phyloP scores from a whole-genome alignment of 2,797 vertebrate species.

The Astyanax mexicanus region DNA sequence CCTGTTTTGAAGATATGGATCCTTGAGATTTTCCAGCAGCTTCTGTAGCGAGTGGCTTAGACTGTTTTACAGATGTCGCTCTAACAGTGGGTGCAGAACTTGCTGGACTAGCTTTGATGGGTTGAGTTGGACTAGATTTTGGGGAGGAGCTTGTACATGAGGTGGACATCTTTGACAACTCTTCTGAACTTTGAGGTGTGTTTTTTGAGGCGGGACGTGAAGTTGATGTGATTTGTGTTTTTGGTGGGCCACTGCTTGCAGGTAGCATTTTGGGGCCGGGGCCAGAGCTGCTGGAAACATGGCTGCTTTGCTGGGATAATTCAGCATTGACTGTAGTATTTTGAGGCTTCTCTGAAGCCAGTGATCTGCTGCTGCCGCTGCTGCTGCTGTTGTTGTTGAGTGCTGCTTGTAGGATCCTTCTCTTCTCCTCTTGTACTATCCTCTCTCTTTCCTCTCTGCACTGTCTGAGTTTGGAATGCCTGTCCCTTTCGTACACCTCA shows the following conservation, averaged over 20 bases:
- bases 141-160: slow-evolving; percentile 60
- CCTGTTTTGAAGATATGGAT: slow-evolving; percentile 37
- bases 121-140: slow-evolving; percentile 57
- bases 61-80: slow-evolving; percentile 56
- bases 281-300: slow-evolving; percentile 66
- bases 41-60: slow-evolving; percentile 14
- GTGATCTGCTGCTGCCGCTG: slow-evolving; percentile 54
- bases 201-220: slow-evolving; percentile 62
- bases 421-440: slow-evolving; percentile 91
- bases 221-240: slow-evolving; percentile 47
- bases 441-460: slow-evolving; percentile 92
- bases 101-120: slow-evolving; percentile 59
- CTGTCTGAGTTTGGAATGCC: slow-evolving; percentile 89
- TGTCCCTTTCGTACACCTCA: slow-evolving; percentile 90
- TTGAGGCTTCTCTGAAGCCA: slow-evolving; percentile 61
- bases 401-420: slow-evolving; percentile 80
- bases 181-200: slow-evolving; percentile 30
- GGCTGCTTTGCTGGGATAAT: slow-evolving; percentile 57
- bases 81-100: slow-evolving; percentile 55
- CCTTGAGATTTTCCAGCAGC: slow-evolving; percentile 37
- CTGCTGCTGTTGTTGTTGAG: slow-evolving; percentile 66
- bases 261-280: slow-evolving; percentile 47
- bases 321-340: slow-evolving; percentile 55
- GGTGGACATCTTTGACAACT: slow-evolving; percentile 62
- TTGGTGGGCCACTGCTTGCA: slow-evolving; percentile 48